phyloP scores from a whole-genome alignment of 2,888 invertebrate genomes.

The Nomada flava region DNA sequence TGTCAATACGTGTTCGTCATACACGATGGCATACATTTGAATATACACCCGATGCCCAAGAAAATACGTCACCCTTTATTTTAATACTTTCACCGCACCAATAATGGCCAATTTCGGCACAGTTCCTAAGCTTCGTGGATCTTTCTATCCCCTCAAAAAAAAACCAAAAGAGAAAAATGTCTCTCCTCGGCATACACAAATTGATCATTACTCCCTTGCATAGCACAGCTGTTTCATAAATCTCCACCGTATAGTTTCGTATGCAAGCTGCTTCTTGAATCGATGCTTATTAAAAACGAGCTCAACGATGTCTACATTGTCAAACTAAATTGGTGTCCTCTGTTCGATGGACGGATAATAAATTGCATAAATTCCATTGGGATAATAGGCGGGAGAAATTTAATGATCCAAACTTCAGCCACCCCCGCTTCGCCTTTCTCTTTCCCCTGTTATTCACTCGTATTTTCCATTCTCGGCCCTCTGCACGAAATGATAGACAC shows the following conservation, averaged over 20 bases:
- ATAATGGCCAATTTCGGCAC: neutral
- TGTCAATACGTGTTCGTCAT: too few species aligned
- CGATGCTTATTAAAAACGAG: conserved; percentile 1
- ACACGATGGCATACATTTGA: too few species aligned
- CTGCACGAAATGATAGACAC: neutral
- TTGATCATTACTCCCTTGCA: neutral
- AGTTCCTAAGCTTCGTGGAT: neutral
- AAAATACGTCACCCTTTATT: too few species aligned
- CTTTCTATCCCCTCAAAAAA: neutral
- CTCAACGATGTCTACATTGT: neutral
- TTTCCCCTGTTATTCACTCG: neutral
- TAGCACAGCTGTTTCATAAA: neutral
- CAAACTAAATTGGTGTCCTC: neutral
- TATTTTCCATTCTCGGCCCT: neutral
- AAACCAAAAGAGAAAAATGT: too few species aligned
- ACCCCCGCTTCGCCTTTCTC: neutral
- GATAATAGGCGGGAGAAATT: neutral
- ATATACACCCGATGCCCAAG: too few species aligned
- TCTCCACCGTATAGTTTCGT: neutral
- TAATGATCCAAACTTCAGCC: neutral
- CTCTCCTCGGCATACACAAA: neutral
- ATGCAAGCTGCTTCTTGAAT: neutral
- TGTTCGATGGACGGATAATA: neutral
- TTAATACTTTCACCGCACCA: neutral
- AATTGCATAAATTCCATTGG: conserved; percentile 28